A percentile compares a stretch with the other conserved stretches of the same genome.
These are phyloP conservation scores for Rhabdomys dilectus DNA, from an alignment of 2,113 vertebrate genomes.

Conservation along the genomic window DNA sequence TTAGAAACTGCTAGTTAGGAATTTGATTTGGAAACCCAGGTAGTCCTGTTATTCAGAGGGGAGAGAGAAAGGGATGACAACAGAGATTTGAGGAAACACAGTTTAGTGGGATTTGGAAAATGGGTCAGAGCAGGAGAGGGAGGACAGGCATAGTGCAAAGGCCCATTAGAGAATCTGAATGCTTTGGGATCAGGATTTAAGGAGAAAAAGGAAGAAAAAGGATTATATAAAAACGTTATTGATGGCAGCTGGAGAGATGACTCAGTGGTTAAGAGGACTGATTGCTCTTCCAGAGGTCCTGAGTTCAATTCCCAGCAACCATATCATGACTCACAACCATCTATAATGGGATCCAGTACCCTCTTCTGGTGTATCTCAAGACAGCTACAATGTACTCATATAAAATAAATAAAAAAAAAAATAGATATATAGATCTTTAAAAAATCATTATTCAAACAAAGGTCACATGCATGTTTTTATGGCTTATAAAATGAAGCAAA, in stretches of 20 bases:
- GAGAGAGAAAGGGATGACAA: neutral
- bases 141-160: neutral
- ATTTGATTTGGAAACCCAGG: neutral
- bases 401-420: neutral
- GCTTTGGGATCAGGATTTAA: neutral
- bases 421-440: neutral
- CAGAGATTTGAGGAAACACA: neutral
- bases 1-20: neutral
- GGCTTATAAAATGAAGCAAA: neutral
- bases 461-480: neutral
- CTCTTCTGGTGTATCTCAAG: no score
- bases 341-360: no score
- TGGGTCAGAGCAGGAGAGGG: neutral
- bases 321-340: no score
- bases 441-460: neutral
- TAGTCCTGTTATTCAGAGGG: neutral
- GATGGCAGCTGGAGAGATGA: no score
- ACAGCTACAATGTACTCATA: no score
- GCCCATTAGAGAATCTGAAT: neutral
- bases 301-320: no score
- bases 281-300: no score
- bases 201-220: neutral
- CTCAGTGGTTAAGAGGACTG: no score
- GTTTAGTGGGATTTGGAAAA: neutral
- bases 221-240: neutral